Conservation (phyloP, 2,797 vertebrate species). For the Oryzias dopingdopingensis region DNA sequence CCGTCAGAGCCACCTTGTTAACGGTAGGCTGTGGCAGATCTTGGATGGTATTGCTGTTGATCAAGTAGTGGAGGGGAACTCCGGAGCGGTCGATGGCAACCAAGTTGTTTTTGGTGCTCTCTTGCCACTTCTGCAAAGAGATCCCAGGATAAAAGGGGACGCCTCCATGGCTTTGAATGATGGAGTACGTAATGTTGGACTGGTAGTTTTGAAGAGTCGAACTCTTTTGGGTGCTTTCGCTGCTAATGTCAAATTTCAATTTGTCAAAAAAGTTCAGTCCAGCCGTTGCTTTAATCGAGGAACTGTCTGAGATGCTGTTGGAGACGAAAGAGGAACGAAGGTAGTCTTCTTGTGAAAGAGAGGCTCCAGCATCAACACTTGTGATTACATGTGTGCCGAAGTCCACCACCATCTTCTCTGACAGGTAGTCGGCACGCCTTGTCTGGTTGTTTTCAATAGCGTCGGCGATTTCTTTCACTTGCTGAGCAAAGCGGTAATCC, state of each 20-base stretch:
- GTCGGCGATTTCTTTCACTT: constrained; percentile 78
- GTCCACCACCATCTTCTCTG: constrained; percentile 85
- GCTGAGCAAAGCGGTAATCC: constrained; percentile 77
- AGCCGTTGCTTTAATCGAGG: constrained; percentile 66
- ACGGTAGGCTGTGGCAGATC: constrained; percentile 82
- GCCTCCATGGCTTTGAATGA: constrained; percentile 80
- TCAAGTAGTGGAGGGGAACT: constrained; percentile 80
- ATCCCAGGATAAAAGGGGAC: constrained; percentile 59
- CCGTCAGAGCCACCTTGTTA: constrained; percentile 67
- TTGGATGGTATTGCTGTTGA: constrained; percentile 76
- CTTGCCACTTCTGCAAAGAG: constrained; percentile 88
- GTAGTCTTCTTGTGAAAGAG: constrained; percentile 86
- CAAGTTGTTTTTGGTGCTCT: constrained; percentile 83
- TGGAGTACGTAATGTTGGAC: constrained; percentile 82
- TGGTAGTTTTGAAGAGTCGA: constrained; percentile 71
- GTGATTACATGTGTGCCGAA: constrained; percentile 88
- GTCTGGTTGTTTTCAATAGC: constrained; percentile 90
- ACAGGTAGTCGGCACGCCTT: constrained; percentile 77
- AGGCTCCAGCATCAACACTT: constrained; percentile 82
- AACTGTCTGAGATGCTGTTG: constrained; percentile 51
- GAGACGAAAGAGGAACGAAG: constrained; percentile 79
- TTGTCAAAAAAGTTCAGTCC: constrained; percentile 79
- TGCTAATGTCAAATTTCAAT: constrained; percentile 63
- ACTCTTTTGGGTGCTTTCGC: constrained; percentile 28
- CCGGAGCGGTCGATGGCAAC: constrained; percentile 86